These are phyloP conservation scores for Ectemnius lituratus DNA, from an alignment of 2,888 invertebrate species.

Conservation along the genomic window DNA sequence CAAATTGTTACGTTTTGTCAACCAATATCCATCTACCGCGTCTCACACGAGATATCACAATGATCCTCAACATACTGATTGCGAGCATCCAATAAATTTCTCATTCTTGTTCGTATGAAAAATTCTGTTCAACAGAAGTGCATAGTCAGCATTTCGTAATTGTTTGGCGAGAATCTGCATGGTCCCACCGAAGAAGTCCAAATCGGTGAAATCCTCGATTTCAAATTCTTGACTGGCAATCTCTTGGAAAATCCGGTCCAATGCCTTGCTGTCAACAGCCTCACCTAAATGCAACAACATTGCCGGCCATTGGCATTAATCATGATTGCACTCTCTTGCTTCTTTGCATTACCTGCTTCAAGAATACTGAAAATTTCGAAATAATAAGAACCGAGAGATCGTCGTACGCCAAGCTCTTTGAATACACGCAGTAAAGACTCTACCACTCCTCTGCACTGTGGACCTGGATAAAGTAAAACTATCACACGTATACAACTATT, in stretches of 20 bases:
- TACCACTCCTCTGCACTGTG: background rate
- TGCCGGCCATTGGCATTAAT: too few relatives aligned
- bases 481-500: background rate
- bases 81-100: background rate
- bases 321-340: too few relatives aligned
- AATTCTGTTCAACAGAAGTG: background rate
- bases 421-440: slow-evolving; percentile 64
- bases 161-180: background rate
- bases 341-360: too few relatives aligned
- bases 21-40: background rate
- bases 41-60: background rate
- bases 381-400: background rate
- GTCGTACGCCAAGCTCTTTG: slow-evolving; percentile 59
- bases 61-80: background rate
- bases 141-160: background rate
- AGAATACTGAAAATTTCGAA: background rate
- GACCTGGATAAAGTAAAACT: background rate
- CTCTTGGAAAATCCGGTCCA: too few relatives aligned
- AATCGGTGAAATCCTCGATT: background rate
- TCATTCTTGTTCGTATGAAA: background rate
- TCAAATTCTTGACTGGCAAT: background rate
- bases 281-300: too few relatives aligned
- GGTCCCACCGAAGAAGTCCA: background rate
- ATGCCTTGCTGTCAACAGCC: too few relatives aligned
- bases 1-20: background rate